phyloP scores from a whole-genome alignment of 2,888 invertebrate species.

The Meteorus cinctellus region DNA sequence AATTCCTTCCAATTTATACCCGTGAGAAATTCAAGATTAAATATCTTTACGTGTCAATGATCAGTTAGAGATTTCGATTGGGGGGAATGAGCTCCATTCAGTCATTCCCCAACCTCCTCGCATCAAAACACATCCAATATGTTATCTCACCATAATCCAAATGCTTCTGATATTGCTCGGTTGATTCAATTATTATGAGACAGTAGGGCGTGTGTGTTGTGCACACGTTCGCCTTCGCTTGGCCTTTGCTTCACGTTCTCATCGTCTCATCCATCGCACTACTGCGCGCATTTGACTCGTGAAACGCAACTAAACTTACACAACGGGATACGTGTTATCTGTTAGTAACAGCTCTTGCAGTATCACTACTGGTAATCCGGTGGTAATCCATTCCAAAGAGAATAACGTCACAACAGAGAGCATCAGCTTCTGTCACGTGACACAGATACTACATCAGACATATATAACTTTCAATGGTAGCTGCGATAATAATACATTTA shows the following conservation, averaged over 20 bases:
- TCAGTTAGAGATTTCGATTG: background rate
- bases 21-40: background rate
- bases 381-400: slow-evolving; percentile 51
- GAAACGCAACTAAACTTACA: slow-evolving; percentile 24
- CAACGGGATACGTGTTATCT: slow-evolving; percentile 37
- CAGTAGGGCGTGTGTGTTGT: background rate
- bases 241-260: background rate
- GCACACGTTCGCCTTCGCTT: slow-evolving; percentile 6
- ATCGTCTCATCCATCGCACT: slow-evolving; percentile 2
- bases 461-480: background rate
- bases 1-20: background rate
- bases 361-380: slow-evolving; percentile 35
- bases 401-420: background rate
- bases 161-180: background rate
- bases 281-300: slow-evolving; percentile 4
- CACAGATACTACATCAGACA: slow-evolving; percentile 23
- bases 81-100: background rate
- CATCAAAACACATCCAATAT: background rate
- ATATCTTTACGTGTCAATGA: background rate
- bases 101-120: background rate
- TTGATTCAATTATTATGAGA: slow-evolving; percentile 4
- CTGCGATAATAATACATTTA: background rate
- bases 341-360: slow-evolving; percentile 26
- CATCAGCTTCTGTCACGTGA: slow-evolving; percentile 29
- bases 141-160: slow-evolving; percentile 2